Base-by-base conservation (phyloP, 2,113 vertebrate species). In the Neogale vison region DNA sequence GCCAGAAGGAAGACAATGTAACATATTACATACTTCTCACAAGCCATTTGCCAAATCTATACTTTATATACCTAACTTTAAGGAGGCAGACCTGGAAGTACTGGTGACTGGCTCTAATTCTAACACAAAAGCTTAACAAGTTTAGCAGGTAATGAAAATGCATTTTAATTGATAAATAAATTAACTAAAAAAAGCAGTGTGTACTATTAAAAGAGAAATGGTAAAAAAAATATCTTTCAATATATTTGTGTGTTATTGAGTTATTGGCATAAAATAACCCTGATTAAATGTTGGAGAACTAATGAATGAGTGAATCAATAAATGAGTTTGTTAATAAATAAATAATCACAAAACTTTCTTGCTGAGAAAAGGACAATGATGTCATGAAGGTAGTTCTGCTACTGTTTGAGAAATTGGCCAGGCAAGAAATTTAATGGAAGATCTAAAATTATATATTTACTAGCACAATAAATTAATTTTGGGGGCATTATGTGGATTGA, bases 101-200 rank as follows among this genome's bases (percentile, higher is more conserved):
- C 29, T 63, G n/a, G 77, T 69, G 24, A 81, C 14, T 59, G 8
- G n/a, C 3, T 77, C 26, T 65, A 57, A 86, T 84, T 90, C 42
- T 93, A 87, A 21, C 55, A 76, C 39, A 87, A 96, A 97, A 96
- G n/a, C 3, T 83, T 42, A 88, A 72, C 34, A 96, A 93, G 26
- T 23, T 59, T 72, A 83, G 20, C 8, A 39, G 9, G 52, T 57
- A 7, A 59, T 55, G 1, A 92, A 96, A 94, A 92, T 52, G 12
- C 0, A 85, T 88, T 89, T 82, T 59, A 67, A 34, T 88, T 6
- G n/a, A 52, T 84, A 90, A 94, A 96, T 59, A 83, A 74, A 87
- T 14, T 61, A 36, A 88, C n/a, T 69, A 31, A 77, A 59, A 92
- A 92, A 94, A 82, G 11, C 26, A 81, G 61, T 63, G 7, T 23